Conservation (phyloP, 2,888 invertebrate genomes). For the Scaeva pyrastri region DNA sequence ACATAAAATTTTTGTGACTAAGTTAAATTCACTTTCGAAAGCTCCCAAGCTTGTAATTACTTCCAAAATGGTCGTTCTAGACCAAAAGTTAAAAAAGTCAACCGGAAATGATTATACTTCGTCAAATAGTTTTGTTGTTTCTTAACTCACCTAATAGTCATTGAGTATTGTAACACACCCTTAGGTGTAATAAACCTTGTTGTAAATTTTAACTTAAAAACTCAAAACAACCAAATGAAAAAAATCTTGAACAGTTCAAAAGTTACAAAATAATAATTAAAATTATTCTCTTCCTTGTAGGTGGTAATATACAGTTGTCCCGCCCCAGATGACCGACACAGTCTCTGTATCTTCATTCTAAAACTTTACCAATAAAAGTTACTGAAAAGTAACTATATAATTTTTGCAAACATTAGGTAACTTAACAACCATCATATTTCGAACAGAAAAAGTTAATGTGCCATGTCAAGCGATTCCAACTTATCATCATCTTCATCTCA, state of each 20-base stretch:
- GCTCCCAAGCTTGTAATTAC: no score
- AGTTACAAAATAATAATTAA: background rate
- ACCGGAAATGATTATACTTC: no score
- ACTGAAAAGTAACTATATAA: background rate
- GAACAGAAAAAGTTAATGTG: constrained; percentile 15
- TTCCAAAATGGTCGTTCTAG: no score
- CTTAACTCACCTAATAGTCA: no score
- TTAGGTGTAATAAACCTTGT: no score
- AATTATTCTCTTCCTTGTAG: background rate
- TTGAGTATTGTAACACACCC: no score
- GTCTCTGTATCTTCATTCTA: background rate
- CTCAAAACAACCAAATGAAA: background rate
- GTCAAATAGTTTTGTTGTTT: no score
- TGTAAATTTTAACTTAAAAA: no score
- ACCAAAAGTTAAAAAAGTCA: no score
- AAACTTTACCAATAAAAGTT: constrained; percentile 20
- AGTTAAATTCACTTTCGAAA: no score
- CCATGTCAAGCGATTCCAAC: constrained; percentile 16
- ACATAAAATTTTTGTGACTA: no score
- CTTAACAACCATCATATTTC: constrained; percentile 21
- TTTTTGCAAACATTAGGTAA: constrained; percentile 35
- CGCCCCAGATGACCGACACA: background rate
- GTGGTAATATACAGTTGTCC: background rate
- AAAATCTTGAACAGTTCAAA: background rate
- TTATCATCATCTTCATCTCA: constrained; percentile 11